A percentile compares a stretch with the other conserved stretches of the same genome.
These are phyloP conservation scores for Phrynocephalus forsythii DNA, from an alignment of 2,797 vertebrate species.

Conservation along the genomic window DNA sequence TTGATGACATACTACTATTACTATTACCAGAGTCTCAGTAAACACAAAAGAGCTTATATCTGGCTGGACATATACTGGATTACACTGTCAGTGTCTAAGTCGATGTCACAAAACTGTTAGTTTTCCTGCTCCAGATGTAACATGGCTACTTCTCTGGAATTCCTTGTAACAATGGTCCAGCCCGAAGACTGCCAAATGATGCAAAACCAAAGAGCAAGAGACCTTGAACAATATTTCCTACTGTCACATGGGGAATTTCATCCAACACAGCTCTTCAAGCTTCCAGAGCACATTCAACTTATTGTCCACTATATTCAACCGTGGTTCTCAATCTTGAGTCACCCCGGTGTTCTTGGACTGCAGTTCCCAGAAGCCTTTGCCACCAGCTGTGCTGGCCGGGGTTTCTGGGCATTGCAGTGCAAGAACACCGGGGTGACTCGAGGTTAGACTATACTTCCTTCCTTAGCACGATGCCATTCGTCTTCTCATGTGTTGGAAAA, in stretches of 20 bases:
- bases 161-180: not conserved
- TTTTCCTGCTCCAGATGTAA: conserved; percentile 8
- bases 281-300: not conserved
- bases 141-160: not conserved
- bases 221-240: not conserved
- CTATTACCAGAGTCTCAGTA: not conserved
- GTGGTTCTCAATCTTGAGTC: too few species aligned
- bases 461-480: not conserved
- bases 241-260: not conserved
- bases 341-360: too few species aligned
- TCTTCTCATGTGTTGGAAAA: not conserved
- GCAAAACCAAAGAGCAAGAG: not conserved
- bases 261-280: not conserved
- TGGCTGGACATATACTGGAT: not conserved
- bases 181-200: not conserved
- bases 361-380: too few species aligned
- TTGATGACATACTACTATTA: too few species aligned
- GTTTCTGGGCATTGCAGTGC: too few species aligned
- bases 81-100: not conserved
- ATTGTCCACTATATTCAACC: not conserved
- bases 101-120: not conserved
- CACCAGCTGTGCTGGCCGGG: too few species aligned
- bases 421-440: too few species aligned
- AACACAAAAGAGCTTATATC: not conserved
- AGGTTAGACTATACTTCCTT: not conserved